These are phyloP conservation scores for Bilobella aurantiaca DNA, from an alignment of 1,140 invertebrate species.

Conservation along the genomic window DNA sequence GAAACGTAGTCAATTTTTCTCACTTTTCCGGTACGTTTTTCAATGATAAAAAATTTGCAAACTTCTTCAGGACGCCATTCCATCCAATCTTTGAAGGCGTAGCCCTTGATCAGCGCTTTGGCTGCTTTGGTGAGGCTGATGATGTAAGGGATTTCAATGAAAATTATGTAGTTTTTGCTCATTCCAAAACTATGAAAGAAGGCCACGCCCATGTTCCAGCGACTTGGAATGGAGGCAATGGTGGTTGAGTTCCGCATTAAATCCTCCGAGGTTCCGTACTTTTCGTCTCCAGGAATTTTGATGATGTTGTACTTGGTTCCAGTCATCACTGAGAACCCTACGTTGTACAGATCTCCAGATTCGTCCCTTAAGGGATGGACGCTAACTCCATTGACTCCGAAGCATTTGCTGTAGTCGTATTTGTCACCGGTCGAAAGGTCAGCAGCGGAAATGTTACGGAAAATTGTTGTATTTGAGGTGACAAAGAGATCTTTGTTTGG, in stretches of 20 bases:
- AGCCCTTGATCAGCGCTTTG: not conserved
- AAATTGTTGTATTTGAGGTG: constrained; percentile 16
- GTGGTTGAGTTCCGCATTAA: constrained; percentile 35
- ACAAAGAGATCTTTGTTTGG: constrained; percentile 17
- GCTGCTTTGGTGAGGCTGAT: constrained; percentile 15
- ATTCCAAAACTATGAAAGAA: constrained; percentile 50
- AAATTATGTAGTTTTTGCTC: constrained; percentile 46
- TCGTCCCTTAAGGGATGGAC: constrained; percentile 38
- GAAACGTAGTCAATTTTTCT: constrained; percentile 39
- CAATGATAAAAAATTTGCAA: constrained; percentile 42
- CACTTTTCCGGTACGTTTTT: constrained; percentile 42
- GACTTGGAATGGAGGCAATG: constrained; percentile 38
- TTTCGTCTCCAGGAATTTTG: constrained; percentile 31
- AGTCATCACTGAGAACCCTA: constrained; percentile 27
- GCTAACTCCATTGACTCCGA: constrained; percentile 38
- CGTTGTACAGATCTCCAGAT: constrained; percentile 20
- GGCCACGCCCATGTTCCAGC: constrained; percentile 38
- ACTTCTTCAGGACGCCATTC: constrained; percentile 42
- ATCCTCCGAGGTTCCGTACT: constrained; percentile 20
- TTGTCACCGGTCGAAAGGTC: constrained; percentile 32
- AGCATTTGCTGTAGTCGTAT: constrained; percentile 33
- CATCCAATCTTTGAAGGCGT: constrained; percentile 42
- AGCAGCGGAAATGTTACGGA: constrained; percentile 20
- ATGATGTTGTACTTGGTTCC: constrained; percentile 36
- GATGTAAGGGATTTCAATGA: constrained; percentile 43